phyloP scores from a whole-genome alignment of 1,140 invertebrate species.

The Coptotermes formosanus region DNA sequence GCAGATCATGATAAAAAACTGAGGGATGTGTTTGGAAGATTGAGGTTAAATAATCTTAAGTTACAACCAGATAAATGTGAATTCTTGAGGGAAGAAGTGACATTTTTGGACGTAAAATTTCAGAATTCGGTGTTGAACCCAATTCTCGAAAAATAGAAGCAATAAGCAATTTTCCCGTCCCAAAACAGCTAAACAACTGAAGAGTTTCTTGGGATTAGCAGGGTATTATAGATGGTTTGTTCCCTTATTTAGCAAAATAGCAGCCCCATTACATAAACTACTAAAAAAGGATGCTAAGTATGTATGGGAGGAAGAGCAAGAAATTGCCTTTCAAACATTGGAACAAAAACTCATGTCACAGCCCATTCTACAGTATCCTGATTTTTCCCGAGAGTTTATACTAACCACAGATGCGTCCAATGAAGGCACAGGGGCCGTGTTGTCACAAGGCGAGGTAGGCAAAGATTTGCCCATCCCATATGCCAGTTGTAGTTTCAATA shows the following conservation, averaged over 20 bases:
- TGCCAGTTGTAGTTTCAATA: conserved; percentile 35
- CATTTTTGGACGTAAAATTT: too few relatives aligned
- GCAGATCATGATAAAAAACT: conserved; percentile 36
- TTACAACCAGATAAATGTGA: conserved; percentile 40
- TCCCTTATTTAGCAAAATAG: conserved; percentile 26
- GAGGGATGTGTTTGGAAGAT: conserved; percentile 36
- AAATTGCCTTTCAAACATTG: conserved; percentile 30
- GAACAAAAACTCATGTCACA: conserved; percentile 31
- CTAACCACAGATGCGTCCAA: conserved; percentile 39
- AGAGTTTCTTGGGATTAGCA: too few relatives aligned
- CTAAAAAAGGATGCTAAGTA: conserved; percentile 35
- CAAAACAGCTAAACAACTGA: too few relatives aligned
- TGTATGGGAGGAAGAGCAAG: conserved; percentile 33
- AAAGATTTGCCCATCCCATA: conserved; percentile 34
- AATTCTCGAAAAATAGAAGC: too few relatives aligned
- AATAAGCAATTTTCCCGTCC: too few relatives aligned
- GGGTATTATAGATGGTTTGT: too few relatives aligned
- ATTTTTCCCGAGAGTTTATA: conserved; percentile 36
- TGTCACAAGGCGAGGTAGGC: conserved; percentile 32
- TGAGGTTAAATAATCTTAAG: conserved; percentile 39
- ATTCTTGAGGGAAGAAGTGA: conserved; percentile 37
- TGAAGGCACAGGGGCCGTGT: conserved; percentile 35
- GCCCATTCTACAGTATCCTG: conserved; percentile 36
- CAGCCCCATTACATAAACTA: conserved; percentile 36
- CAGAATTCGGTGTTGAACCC: too few relatives aligned